Conservation (phyloP, 2,888 invertebrate genomes). For the Drosophila lacicola region DNA sequence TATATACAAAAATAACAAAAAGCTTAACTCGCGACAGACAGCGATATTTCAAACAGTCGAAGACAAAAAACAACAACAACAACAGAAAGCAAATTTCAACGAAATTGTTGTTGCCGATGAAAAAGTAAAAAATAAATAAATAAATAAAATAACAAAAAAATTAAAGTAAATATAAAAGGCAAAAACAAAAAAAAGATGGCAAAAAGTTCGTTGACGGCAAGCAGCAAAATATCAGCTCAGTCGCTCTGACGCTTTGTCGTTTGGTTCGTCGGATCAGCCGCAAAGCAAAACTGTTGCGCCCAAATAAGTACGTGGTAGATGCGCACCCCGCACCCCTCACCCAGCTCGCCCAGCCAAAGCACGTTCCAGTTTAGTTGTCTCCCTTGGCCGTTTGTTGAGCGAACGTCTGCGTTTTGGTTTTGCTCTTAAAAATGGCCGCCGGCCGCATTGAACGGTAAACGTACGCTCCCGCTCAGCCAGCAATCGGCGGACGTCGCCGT, state of each 20-base stretch:
- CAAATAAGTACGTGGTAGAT: conserved; percentile 38
- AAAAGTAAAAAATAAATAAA: conserved; percentile 13
- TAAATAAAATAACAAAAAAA: conserved; percentile 14
- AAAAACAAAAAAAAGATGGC: conserved; percentile 7
- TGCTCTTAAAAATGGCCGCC: conserved; percentile 50
- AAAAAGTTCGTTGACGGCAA: conserved; percentile 37
- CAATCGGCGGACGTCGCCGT: conserved; percentile 22
- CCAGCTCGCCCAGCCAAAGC: not conserved
- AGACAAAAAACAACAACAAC: conserved; percentile 1
- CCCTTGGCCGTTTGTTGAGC: conserved; percentile 32
- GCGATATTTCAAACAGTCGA: conserved; percentile 34
- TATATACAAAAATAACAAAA: not conserved
- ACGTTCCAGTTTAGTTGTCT: conserved; percentile 26
- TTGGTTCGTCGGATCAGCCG: conserved; percentile 26
- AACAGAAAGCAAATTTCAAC: conserved; percentile 4
- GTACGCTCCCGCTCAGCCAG: conserved; percentile 22
- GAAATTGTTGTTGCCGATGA: conserved; percentile 26
- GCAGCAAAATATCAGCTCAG: conserved; percentile 15
- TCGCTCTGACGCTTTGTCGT: conserved; percentile 16
- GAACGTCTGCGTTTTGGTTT: conserved; percentile 21
- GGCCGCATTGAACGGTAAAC: conserved; percentile 36
- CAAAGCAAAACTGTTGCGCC: conserved; percentile 21
- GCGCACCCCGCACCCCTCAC: conserved; percentile 1
- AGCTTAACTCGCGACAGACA: conserved; percentile 12
- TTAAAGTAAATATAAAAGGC: not conserved